Percentiles rank a stretch among this genome's conserved stretches.
These are phyloP conservation scores for Lacanobia oleracea DNA, from an alignment of 2,888 invertebrate species.

Conservation along the genomic window DNA sequence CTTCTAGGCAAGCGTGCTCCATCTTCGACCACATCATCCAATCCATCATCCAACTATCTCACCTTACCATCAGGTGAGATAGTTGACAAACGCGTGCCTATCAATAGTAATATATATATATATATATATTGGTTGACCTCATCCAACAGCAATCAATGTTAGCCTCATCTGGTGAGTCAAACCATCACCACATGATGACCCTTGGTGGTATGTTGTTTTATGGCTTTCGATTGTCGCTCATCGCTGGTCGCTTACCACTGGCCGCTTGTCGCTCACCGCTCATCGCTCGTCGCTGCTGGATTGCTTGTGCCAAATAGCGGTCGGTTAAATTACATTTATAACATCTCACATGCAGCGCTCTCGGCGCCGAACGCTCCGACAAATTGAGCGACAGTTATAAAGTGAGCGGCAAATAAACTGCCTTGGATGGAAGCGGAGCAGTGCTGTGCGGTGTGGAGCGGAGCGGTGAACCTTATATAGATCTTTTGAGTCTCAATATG, in stretches of 20 bases:
- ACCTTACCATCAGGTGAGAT: too few species aligned
- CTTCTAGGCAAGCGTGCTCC: too few species aligned
- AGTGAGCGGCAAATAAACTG: constrained; percentile 46
- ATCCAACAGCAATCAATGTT: constrained; percentile 3
- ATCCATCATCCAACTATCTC: too few species aligned
- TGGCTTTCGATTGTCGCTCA: too few species aligned
- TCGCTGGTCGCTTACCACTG: not conserved
- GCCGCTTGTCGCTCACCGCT: not conserved
- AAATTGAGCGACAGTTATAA: constrained; percentile 53
- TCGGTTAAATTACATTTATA: constrained; percentile 25
- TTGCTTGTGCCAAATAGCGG: not conserved
- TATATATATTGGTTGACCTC: not conserved
- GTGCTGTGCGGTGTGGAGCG: too few species aligned
- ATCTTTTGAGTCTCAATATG: not conserved
- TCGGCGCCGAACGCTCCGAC: constrained; percentile 31
- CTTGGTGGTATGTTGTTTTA: not conserved
- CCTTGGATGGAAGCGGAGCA: not conserved
- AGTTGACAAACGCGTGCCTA: too few species aligned
- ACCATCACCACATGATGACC: not conserved
- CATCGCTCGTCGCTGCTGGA: not conserved
- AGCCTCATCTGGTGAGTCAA: not conserved
- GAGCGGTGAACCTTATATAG: not conserved
- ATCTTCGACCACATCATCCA: too few species aligned
- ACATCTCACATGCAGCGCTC: constrained; percentile 45
- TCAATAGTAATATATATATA: too few species aligned